Evolutionary conservation across 2,113 vertebrate species (phyloP).

Genomic region (Synodontis membranacea): DNA sequence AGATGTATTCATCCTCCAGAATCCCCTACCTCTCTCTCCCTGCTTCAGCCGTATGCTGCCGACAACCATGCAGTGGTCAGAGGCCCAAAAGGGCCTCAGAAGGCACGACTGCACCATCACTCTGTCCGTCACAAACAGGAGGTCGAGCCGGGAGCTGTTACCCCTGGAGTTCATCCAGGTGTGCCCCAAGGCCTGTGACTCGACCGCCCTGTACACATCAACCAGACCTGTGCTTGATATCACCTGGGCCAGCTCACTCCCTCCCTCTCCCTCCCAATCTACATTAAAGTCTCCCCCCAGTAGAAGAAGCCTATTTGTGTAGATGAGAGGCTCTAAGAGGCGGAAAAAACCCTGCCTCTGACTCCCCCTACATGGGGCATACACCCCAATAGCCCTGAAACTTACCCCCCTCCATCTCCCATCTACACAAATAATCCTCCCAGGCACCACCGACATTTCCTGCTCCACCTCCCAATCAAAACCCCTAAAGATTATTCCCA

Average conservation of each 20-base stretch:
- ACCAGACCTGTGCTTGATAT: not conserved
- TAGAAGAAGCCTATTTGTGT: not conserved
- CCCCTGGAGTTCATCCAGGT: slow-evolving; percentile 17
- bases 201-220: not conserved
- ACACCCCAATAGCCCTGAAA: too few relatives aligned
- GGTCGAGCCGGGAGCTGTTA: not conserved
- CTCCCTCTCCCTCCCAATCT: not conserved
- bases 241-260: not conserved
- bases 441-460: too few relatives aligned
- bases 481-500: too few relatives aligned
- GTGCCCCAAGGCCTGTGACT: not conserved
- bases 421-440: too few relatives aligned
- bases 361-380: too few relatives aligned
- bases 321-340: not conserved
- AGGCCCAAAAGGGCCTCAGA: not conserved
- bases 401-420: too few relatives aligned
- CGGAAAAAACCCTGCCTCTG: too few relatives aligned
- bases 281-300: not conserved
- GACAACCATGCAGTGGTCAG: not conserved
- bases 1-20: not conserved
- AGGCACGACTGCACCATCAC: not conserved
- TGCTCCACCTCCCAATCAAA: too few relatives aligned
- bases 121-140: not conserved
- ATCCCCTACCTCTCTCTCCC: too few relatives aligned
- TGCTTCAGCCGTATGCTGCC: not conserved